Base-by-base conservation (phyloP, 2,797 vertebrate species). In the Nannoperca australis region DNA sequence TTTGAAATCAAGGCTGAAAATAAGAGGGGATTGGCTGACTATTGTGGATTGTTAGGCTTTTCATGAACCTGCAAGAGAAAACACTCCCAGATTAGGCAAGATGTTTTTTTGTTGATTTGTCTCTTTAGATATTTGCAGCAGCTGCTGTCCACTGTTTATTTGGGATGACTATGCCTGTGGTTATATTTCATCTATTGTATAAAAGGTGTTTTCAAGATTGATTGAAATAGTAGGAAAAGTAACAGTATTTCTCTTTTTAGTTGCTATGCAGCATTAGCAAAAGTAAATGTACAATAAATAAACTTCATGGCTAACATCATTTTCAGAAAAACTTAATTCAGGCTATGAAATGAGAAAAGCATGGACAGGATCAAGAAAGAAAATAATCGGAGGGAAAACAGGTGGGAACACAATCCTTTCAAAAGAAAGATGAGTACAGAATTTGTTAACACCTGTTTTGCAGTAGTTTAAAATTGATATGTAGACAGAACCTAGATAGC, bases 171-270 rank as follows among this genome's bases (percentile, higher is more conserved):
- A 2, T 45, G 38, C 38, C 49, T 70, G 49, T 50, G 13, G 68
- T 73, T 78, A 58, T 78, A 45, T 79, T 82, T 78, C 60, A 70
- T 85, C 61, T 50, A 10, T 17, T 74, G 59, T 70, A 68, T 65
- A 53, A 63, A 85, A 72, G 20, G 22, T 56, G 6, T 58, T 86
- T 62, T 65, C 15, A 58, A 54, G 36, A 63, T 49, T 71, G 36
- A 79, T 51, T 67, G 60, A 61, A 79, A 83, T 82, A 70, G 24
- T 7, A 45, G 44, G 70, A 50, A 20, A 77, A 14, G 32, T 32
- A 32, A 15, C 14, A 27, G 10, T 20, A 34, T 22, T 38, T 73
- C 30, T 68, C 54, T 18, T 44, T 72, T 72, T 36, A 64, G 36
- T 71, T 53, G 34, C 63, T 71, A 10, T 66, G 14, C 59, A 63